Base-by-base conservation (phyloP, 2,797 vertebrate species). In the Tragopan temminckii region DNA sequence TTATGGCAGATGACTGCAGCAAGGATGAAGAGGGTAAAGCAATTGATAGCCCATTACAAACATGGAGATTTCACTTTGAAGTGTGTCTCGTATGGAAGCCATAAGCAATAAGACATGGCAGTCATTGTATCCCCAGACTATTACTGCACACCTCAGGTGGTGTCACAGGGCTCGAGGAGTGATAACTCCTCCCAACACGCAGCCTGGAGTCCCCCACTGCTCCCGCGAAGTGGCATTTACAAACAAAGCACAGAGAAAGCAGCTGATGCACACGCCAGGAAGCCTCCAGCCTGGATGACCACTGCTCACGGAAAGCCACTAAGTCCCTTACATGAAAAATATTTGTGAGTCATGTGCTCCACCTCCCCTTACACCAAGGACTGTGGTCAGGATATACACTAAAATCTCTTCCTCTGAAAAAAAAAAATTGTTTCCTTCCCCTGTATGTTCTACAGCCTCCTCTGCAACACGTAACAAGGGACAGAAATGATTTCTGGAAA, bases 141-240 rank as follows among this genome's bases (percentile, higher is more conserved):
- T 91, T 88, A 72, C 55, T 57, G 76, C 80, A 95, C 6, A 9
- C 80, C 92, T 94, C 81, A 52, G 81, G 94, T 91, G 77, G 84
- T 4, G 0, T 86, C 71, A 70, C n/a, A 42, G 90, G 88, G 83
- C 85, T 93, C 11, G 35, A 95, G 89, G 75, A 89, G 89, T 1
- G 2, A 42, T 82, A 86, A 91, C 83, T 84, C 83, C 93, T 91
- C 38, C 8, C 17, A 68, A 86, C 59, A 64, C 0, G 0, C 70
- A 63, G 89, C 70, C 67, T 43, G 35, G 20, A 93, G 59, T 64
- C 66, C 80, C 91, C 79, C 76, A 14, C 81, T 29, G 67, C 88
- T 95, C 74, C 81, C 19, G 52, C 57, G 82, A 92, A 94, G 91
- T 57, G 62, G 64, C 77, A 62, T 67, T 93, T 87, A 90, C 89